Evolutionary conservation across 1,140 invertebrate genomes (phyloP), one percentile per base, ranked within the genome.

Genomic region (Eufriesea mexicana): DNA sequence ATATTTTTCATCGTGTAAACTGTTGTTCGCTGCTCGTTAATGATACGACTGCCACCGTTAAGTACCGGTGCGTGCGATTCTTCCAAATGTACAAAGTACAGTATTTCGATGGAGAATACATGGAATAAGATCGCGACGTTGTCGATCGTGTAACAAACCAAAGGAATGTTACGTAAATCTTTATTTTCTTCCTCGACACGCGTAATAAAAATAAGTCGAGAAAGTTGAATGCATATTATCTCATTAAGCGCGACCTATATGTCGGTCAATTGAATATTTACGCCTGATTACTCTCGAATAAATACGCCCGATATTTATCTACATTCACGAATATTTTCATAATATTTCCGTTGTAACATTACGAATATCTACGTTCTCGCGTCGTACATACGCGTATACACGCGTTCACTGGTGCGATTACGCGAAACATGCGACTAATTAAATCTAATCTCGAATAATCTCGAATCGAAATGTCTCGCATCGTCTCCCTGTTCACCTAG

Each of bases 201-300:
- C 57, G 74, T 49, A 83, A 75, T 64, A 51, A 84, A 64, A n/a
- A 25, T 55, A 70, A 76, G 67, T 70, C 28, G 49, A 79, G 57
- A 79, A 72, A 62, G 4, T 77, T 45, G 25, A 61, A 59, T 55
- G 16, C 51, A 45, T 49, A 70, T 86, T 88, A 86, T 86, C 78
- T 81, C 49, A 79, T 81, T 78, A 79, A 35, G 45, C 49, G 55
- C 66, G 79, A 84, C 83, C 82, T 73, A 85, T 85, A 81, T 86
- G 74, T 84, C 80, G 61, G 61, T 86, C 75, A 67, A 45, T 42
- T 54, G 70, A 88, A 61, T 87, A 85, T 86, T 84, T 84, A 72
- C 54, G 42, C 66, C 55, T 25, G 49, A 81, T 74, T 73, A 78
- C 55, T 45, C 55, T n/a, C 47, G 16, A 61, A 78, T 81, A 82